Evolutionary conservation across 2,888 invertebrate species (phyloP), one percentile per base, ranked within the genome.

Genomic region (Lobophora halterata): DNA sequence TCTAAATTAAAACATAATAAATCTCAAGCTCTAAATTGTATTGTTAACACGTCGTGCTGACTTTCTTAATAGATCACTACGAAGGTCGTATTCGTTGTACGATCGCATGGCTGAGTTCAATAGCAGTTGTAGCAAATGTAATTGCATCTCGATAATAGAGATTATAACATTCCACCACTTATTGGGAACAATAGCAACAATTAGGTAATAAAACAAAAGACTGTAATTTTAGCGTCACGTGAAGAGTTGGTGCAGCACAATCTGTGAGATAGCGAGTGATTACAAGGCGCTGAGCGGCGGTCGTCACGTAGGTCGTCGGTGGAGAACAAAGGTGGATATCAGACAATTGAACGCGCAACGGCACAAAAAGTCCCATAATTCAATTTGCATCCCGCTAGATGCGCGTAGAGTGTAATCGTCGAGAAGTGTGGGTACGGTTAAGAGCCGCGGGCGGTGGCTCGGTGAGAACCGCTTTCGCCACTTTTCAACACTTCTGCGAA

Each of bases 351-450:
- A 78, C 71, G 56, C 46, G 41, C 31, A 49, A 49, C 51, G 60
- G 64, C 66, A 79, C 75, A 86, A 86, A 83, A 83, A 86, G 80
- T 85, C 81, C 70, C 85, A 86, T 87, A 86, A 87, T 86, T 86
- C 80, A 85, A 87, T 87, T 86, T 87, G 86, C 87, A 85, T 87
- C 77, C 75, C 75, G 81, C 83, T 83, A 85, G 81, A 83, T 73
- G 75, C 74, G 66, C 70, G 72, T 76, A 75, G 79, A 72, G 71
- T 71, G 73, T 78, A 78, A 78, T 80, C 68, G 74, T 69, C 58
- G 66, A 76, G 73, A 76, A 72, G 61, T 70, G 71, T 67, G 68
- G 66, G 75, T 77, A 76, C 72, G 71, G 73, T 69, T 73, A 66
- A 58, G 56, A 53, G 77, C 79, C 79, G 74, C 77, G 63, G 76